These are phyloP conservation scores for Hystrix brachyura DNA, from an alignment of 2,113 vertebrate species.

Conservation along the genomic window DNA sequence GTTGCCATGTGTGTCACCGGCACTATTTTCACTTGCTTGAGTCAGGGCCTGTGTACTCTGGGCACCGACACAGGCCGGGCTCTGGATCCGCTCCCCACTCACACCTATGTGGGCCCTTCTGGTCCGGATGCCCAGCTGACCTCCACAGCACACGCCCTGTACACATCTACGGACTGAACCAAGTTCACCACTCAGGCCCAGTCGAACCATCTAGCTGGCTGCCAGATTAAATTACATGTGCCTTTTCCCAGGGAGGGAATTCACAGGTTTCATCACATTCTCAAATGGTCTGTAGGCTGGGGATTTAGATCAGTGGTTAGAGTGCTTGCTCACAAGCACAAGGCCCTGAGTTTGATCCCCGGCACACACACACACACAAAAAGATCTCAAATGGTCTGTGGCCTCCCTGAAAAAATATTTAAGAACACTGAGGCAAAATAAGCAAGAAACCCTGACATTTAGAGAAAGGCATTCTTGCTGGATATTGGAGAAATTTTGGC, in stretches of 20 bases:
- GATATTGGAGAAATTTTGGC: background rate
- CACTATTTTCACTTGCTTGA: background rate
- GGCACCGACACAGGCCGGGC: background rate
- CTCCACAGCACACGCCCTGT: rapidly evolving
- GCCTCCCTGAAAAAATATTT: background rate
- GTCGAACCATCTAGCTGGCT: rapidly evolving
- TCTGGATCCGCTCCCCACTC: background rate
- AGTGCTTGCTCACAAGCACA: too few species aligned
- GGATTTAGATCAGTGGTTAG: too few species aligned
- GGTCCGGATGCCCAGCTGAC: background rate
- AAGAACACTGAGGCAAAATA: background rate
- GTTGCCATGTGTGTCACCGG: rapidly evolving
- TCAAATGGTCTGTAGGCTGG: background rate
- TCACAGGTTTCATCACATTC: background rate
- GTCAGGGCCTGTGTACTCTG: background rate
- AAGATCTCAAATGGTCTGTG: background rate
- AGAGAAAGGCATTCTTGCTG: background rate
- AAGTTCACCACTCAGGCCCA: rapidly evolving
- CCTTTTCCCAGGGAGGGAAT: background rate
- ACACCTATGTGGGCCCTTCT: rapidly evolving
- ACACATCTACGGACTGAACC: rapidly evolving
- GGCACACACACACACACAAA: too few species aligned
- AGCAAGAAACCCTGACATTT: background rate
- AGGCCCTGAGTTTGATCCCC: too few species aligned
- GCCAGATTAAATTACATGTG: rapidly evolving